Evolutionary conservation across 1,140 invertebrate species (phyloP).

Genomic region (Caenorhabditis tropicalis): DNA sequence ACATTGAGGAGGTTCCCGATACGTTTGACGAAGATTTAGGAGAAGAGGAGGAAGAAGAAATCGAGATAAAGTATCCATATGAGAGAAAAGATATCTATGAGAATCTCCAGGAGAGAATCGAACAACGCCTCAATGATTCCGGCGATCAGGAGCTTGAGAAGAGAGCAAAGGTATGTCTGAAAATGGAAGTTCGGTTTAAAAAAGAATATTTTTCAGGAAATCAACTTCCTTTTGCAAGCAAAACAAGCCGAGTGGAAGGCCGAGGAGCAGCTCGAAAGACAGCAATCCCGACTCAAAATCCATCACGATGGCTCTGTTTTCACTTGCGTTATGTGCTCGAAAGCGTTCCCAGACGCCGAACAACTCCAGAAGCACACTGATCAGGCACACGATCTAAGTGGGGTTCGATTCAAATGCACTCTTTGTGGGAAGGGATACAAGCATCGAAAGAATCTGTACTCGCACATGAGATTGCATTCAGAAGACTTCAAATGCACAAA

Average conservation of each 20-base stretch:
- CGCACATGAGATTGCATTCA: not conserved
- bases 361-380: not conserved
- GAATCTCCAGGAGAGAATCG: not conserved
- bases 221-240: not conserved
- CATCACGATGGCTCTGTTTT: not conserved
- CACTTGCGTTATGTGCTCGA: not conserved
- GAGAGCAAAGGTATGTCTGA: not conserved
- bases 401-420: not conserved
- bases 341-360: not conserved
- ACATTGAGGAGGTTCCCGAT: not conserved
- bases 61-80: slow-evolving; percentile 15
- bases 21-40: not conserved
- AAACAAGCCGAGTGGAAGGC: not conserved
- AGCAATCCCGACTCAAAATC: not conserved
- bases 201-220: not conserved
- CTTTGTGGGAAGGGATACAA: not conserved
- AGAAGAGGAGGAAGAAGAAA: not conserved
- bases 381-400: not conserved
- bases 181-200: not conserved
- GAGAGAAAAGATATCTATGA: not conserved
- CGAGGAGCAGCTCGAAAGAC: not conserved
- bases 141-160: not conserved
- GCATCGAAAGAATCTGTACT: not conserved
- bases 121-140: not conserved
- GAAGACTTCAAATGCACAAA: not conserved